A percentile compares a stretch with the other conserved stretches of the same genome.
Evolutionary conservation across 2,888 invertebrate genomes (phyloP).

Genomic region (Pseudanteris insignis): DNA sequence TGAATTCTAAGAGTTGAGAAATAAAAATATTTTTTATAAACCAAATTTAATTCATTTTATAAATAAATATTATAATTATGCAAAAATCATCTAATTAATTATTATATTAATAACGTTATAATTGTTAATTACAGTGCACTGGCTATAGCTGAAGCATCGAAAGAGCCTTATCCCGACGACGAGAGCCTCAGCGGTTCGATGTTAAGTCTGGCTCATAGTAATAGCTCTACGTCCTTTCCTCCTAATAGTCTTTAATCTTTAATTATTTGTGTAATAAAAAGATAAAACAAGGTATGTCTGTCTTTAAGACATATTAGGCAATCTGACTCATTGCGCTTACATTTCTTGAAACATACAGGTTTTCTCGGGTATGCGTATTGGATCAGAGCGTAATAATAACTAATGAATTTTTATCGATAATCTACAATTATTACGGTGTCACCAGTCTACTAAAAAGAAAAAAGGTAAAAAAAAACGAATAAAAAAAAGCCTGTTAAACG

Average conservation of each 20-base stretch:
- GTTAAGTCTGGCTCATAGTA: constrained; percentile 94
- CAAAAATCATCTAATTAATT: too few species aligned
- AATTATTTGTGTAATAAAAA: constrained; percentile 55
- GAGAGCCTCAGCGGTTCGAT: constrained; percentile 94
- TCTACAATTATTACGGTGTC: constrained; percentile 41
- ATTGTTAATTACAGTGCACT: constrained; percentile 76
- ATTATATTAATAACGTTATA: too few species aligned
- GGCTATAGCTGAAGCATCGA: constrained; percentile 90
- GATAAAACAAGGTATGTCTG: constrained; percentile 56
- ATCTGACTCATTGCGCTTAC: constrained; percentile 41
- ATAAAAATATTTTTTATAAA: too few species aligned
- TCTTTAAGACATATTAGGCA: constrained; percentile 49
- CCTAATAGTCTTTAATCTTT: constrained; percentile 73
- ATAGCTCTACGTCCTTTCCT: constrained; percentile 92
- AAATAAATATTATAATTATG: constrained; percentile 25
- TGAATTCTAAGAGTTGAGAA: too few species aligned
- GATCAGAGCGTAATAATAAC: constrained; percentile 51
- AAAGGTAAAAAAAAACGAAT: constrained; percentile 8
- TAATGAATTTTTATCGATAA: constrained; percentile 41
- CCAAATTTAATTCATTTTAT: constrained; percentile 47
- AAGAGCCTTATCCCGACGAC: constrained; percentile 88
- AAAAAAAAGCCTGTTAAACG: constrained; percentile 41
- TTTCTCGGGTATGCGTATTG: constrained; percentile 60
- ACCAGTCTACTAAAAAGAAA: constrained; percentile 28
- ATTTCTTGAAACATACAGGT: constrained; percentile 46